Evolutionary conservation across 2,888 invertebrate genomes (phyloP).

Genomic region (Cyrtodaria siliqua): DNA sequence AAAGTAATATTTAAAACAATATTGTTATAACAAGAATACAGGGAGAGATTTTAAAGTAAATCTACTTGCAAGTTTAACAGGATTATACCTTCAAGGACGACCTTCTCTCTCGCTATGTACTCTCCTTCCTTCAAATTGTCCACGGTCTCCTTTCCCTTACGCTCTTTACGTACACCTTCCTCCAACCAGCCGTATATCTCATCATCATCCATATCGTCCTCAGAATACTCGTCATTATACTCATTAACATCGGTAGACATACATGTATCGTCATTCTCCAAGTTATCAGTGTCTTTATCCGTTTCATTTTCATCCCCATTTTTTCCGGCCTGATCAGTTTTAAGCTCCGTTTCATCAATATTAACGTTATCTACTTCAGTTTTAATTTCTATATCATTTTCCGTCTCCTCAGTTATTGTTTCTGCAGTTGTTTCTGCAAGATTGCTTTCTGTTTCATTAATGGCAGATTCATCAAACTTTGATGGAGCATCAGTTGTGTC

Average conservation of each 20-base stretch:
- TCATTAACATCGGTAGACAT: slow-evolving; percentile 42
- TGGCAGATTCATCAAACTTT: too few species aligned
- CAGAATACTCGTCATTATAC: too few species aligned
- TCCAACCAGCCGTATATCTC: slow-evolving; percentile 79
- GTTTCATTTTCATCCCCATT: slow-evolving; percentile 5
- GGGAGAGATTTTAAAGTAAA: too few species aligned
- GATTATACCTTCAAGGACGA: slow-evolving; percentile 76
- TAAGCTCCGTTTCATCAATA: slow-evolving; percentile 71
- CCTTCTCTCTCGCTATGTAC: slow-evolving; percentile 73
- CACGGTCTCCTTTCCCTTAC: slow-evolving; percentile 36
- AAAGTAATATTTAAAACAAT: too few species aligned
- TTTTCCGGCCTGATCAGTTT: too few species aligned
- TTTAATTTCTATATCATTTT: slow-evolving; percentile 7
- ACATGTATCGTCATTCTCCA: slow-evolving; percentile 52
- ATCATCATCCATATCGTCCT: slow-evolving; percentile 65
- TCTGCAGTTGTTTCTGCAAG: neutral
- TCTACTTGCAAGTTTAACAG: too few species aligned
- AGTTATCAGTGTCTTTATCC: slow-evolving; percentile 45
- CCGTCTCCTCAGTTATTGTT: neutral
- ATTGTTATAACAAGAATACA: too few species aligned
- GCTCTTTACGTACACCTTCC: slow-evolving; percentile 72
- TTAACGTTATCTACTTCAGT: slow-evolving; percentile 66
- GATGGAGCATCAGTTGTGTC: neutral
- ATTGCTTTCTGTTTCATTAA: neutral
- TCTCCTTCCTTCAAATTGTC: slow-evolving; percentile 54